These are phyloP conservation scores for Catocala fraxini DNA, from an alignment of 2,888 invertebrate genomes.

Conservation along the genomic window DNA sequence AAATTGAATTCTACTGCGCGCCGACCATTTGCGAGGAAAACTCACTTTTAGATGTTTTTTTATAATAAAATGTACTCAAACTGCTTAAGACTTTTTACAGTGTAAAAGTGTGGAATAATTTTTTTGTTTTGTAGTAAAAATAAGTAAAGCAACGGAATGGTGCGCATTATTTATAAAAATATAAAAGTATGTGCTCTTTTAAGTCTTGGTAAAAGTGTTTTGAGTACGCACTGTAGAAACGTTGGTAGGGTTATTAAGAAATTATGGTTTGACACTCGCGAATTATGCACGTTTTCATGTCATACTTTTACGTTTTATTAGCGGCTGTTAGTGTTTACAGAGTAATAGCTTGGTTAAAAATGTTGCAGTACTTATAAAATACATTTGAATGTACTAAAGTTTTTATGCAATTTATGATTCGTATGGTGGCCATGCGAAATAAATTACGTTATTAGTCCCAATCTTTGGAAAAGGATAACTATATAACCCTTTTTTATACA, in stretches of 20 bases:
- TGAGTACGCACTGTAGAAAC: conserved; percentile 4
- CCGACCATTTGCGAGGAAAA: conserved; percentile 41
- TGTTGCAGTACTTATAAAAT: too few relatives aligned
- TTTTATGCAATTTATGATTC: too few relatives aligned
- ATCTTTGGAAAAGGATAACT: too few relatives aligned
- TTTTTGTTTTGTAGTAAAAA: conserved; percentile 25
- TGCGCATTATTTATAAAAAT: conserved; percentile 23
- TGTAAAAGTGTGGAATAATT: conserved; percentile 38
- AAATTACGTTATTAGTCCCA: too few relatives aligned
- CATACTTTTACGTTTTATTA: too few relatives aligned
- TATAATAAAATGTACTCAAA: conserved; percentile 33
- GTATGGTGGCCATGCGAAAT: too few relatives aligned
- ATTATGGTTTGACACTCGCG: not conserved
- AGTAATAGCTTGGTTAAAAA: too few relatives aligned
- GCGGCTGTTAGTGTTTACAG: too few relatives aligned
- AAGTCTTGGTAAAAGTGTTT: conserved; percentile 14
- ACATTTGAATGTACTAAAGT: too few relatives aligned
- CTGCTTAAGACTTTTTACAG: conserved; percentile 34
- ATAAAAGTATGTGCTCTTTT: conserved; percentile 46
- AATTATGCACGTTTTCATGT: not conserved
- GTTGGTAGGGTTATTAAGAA: conserved; percentile 4
- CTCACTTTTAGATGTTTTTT: conserved; percentile 34
- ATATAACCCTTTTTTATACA: too few relatives aligned
- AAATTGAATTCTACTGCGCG: conserved; percentile 73
- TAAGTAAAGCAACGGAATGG: conserved; percentile 24